Evolutionary conservation across 53 echinoderm and acorn worm genomes (phyloP), one percentile per base, ranked within the genome.

Genomic region (Hippasteria phrygiana): DNA sequence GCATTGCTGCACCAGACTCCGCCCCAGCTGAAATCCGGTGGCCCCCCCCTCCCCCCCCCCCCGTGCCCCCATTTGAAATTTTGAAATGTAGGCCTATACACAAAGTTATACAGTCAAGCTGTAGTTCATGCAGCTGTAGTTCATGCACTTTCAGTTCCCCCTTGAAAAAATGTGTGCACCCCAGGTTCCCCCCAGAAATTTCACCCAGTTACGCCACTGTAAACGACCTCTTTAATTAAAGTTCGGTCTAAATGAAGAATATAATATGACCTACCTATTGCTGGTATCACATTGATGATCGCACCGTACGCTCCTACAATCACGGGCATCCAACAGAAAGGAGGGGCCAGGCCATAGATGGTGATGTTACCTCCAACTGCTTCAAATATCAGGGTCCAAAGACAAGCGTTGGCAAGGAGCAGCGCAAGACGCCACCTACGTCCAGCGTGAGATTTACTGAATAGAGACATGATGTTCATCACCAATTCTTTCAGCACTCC

Each of bases 261-360:
- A 8, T n/a, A 59, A n/a, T 7, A 11, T 3, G 34, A 63, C 88
- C 40, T 86, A 92, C 92, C 82, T 14, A 89, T 22, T 38, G 89
- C 89, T 13, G 92, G 92, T 14, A 77, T 22, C 26, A 50, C 53
- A 50, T 83, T 85, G 32, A 89, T 84, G 46, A 92, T 92, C 0
- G 77, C 89, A 74, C 82, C 83, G 71, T 92, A 92, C 35, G 85
- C 77, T 2, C 92, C 92, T 9, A 89, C 89, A 71, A 75, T 53
- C 2, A 24, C 77, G 5, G 85, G 92, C n/a, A 84, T 51, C 92
- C 92, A 92, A 72, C 92, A 92, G 72, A 85, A 92, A 35, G 89
- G 89, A 10, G 70, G 81, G 22, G 76, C 75, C 47, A 92, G 67
- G 2, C 92, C 92, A 72, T 92, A 92, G 45, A 89, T 92, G 12